Evolutionary conservation across 2,888 invertebrate species (phyloP), one percentile per base, ranked within the genome.

Genomic region (Syrista parreyssii): DNA sequence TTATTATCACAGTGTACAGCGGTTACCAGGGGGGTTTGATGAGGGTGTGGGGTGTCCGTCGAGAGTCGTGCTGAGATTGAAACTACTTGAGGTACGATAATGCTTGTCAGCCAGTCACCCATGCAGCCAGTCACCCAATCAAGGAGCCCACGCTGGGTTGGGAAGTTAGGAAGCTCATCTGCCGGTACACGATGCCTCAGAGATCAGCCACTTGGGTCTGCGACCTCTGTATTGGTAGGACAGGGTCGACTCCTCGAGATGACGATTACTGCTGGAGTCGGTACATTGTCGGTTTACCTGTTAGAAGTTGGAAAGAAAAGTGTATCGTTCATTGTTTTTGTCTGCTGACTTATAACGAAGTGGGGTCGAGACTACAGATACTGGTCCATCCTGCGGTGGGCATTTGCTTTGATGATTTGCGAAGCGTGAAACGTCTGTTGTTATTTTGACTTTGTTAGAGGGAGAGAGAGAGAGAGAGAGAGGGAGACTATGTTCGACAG

Each of bases 1-100:
- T 82, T 85, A 85, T 86, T 84, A 83, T 82, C 80, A 82, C 82
- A 82, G 80, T 80, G 79, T 79, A 81, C 71, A 76, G 78, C 74
- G 77, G 79, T 80, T 78, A 76, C 78, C 36, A 74, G 33, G 79
- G 68, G 75, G 77, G 78, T 75, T 78, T 79, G 75, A 73, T 36
- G 76, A 31, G 69, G 77, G n/a, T 32, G 34, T 76, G 40, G 55
- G 23, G 55, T 6, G 15, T 15, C 31, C 33, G 34, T 34, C 31
- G 69, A 31, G 69, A 55, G 55, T 55, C 55, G 9, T 55, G 55
- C 55, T 55, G 55, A 55, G 55, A 55, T 55, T 55, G 9, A 55
- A 55, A 23, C 55, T 55, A 55, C 55, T 55, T 23, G 23, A 55
- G 55, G 23, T 55, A 55, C 55, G 55, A 55, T 55, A 55, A 55